Conservation (phyloP, 2,888 invertebrate species). For the Cerastis leucographa region DNA sequence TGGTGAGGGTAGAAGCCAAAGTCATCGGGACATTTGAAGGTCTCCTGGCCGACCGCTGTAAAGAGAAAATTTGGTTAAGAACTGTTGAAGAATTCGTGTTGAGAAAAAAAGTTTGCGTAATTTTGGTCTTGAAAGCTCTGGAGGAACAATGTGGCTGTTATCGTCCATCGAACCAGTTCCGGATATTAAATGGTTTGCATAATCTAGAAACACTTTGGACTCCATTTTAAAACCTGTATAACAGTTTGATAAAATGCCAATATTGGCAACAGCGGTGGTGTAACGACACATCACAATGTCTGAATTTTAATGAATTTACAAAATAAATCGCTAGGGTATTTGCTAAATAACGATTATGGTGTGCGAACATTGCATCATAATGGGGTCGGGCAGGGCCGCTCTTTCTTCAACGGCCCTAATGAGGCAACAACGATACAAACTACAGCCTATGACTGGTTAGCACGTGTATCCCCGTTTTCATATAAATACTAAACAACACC, state of each 20-base stretch:
- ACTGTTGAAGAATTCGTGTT: not conserved
- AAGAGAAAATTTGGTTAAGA: constrained; percentile 69
- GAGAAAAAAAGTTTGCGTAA: not conserved
- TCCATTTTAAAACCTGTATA: constrained; percentile 43
- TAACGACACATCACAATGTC: constrained; percentile 76
- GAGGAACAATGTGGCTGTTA: constrained; percentile 3
- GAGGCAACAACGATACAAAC: constrained; percentile 51
- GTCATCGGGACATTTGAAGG: constrained; percentile 98
- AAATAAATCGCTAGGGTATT: constrained; percentile 80
- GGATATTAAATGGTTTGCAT: constrained; percentile 44
- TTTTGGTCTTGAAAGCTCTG: constrained; percentile 16
- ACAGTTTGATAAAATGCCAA: constrained; percentile 74
- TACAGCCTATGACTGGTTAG: constrained; percentile 40
- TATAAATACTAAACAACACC: not conserved
- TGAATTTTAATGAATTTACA: constrained; percentile 86
- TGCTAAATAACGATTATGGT: constrained; percentile 80
- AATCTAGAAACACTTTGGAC: constrained; percentile 36
- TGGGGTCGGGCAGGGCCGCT: constrained; percentile 81
- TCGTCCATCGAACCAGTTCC: constrained; percentile 21
- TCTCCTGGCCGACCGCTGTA: constrained; percentile 94
- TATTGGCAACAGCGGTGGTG: constrained; percentile 71
- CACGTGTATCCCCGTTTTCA: constrained; percentile 63
- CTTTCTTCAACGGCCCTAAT: constrained; percentile 80
- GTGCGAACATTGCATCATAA: constrained; percentile 78
- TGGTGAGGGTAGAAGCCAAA: constrained; percentile 98